Evolutionary conservation across 1,140 invertebrate genomes (phyloP).

Genomic region (Oreohelix idahoensis): DNA sequence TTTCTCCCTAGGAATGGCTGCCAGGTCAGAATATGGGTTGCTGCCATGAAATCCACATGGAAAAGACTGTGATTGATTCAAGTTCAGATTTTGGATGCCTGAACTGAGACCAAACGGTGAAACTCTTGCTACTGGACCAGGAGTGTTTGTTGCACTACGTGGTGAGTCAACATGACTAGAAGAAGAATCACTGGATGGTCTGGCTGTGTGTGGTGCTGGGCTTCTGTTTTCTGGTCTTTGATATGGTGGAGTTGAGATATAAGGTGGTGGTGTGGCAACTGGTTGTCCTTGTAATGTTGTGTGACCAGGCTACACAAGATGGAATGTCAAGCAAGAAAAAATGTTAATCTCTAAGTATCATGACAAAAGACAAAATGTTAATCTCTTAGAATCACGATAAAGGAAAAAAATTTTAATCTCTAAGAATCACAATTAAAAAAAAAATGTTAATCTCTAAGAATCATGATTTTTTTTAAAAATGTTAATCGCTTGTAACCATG

Average conservation of each 20-base stretch:
- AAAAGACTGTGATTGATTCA: conserved; percentile 23
- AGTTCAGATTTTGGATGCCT: not conserved
- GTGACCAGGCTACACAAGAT: not conserved
- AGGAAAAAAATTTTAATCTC: not conserved
- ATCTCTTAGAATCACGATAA: not conserved
- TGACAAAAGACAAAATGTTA: not conserved
- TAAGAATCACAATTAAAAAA: not conserved
- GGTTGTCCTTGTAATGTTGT: not conserved
- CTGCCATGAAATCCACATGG: conserved; percentile 41
- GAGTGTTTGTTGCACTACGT: not conserved
- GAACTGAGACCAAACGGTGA: not conserved
- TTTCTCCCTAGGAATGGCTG: conserved; percentile 16
- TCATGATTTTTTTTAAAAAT: too few species aligned
- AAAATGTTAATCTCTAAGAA: not conserved
- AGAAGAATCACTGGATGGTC: conserved; percentile 32
- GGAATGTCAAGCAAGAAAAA: too few species aligned
- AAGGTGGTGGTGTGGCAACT: conserved; percentile 50
- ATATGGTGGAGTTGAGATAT: conserved; percentile 61
- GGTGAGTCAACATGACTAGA: not conserved
- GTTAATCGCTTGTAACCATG: too few species aligned
- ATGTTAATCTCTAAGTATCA: too few species aligned
- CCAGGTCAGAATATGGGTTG: conserved; percentile 24
- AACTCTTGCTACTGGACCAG: not conserved
- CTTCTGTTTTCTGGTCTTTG: conserved; percentile 38
- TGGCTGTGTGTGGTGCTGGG: not conserved